These are phyloP conservation scores for Cybosia mesomella DNA, from an alignment of 2,888 invertebrate species.

Conservation along the genomic window DNA sequence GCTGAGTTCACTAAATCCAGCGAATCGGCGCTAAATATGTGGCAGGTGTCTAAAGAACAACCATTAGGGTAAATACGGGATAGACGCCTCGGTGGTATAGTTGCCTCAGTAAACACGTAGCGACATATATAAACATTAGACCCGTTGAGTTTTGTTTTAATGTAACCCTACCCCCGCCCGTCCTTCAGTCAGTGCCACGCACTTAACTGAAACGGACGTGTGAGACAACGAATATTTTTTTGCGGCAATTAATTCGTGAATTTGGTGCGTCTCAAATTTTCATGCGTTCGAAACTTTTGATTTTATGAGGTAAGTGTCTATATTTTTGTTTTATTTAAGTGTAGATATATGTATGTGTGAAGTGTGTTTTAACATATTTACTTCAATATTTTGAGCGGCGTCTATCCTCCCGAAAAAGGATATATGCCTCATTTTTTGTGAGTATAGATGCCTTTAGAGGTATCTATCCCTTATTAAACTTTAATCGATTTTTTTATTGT, in stretches of 20 bases:
- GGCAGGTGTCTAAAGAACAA: neutral
- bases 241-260: neutral
- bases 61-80: neutral
- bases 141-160: neutral
- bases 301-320: neutral
- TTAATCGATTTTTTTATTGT: neutral
- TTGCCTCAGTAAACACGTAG: neutral
- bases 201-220: neutral
- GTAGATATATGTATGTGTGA: no score
- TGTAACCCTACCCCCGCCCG: neutral
- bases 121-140: neutral
- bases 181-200: neutral
- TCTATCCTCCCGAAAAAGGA: neutral
- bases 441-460: neutral
- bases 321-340: conserved; percentile 1
- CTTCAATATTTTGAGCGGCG: neutral
- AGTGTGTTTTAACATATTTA: neutral
- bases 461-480: neutral
- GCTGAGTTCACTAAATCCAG: no score
- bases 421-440: conserved; percentile 3
- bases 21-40: no score
- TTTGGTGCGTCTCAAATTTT: neutral
- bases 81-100: conserved; percentile 1
- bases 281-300: neutral
- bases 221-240: neutral